These are phyloP conservation scores for Bellardia pandia DNA, from an alignment of 2,888 invertebrate genomes.

Conservation along the genomic window DNA sequence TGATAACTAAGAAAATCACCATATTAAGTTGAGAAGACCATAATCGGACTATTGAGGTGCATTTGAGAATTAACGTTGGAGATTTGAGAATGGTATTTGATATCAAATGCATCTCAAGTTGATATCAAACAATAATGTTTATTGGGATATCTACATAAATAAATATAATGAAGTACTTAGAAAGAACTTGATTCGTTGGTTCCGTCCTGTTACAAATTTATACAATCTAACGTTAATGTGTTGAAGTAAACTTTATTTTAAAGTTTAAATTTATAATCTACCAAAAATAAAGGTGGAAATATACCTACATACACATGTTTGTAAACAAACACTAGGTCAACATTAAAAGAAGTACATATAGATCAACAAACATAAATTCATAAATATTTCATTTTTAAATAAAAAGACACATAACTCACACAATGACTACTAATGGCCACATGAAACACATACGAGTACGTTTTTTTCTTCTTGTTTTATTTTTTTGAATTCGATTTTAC, in stretches of 20 bases:
- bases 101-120: too few relatives aligned
- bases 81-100: too few relatives aligned
- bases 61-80: too few relatives aligned
- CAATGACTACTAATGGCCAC: slow-evolving; percentile 28
- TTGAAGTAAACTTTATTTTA: neutral
- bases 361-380: neutral
- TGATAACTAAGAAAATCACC: too few relatives aligned
- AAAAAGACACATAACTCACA: slow-evolving; percentile 34
- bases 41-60: too few relatives aligned
- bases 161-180: too few relatives aligned
- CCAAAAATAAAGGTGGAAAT: neutral
- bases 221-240: too few relatives aligned
- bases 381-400: neutral
- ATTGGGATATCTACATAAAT: too few relatives aligned
- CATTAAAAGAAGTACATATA: neutral
- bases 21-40: too few relatives aligned
- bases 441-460: neutral
- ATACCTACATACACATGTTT: neutral
- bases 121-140: too few relatives aligned
- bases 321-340: neutral
- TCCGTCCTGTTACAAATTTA: too few relatives aligned
- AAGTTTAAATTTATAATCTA: neutral
- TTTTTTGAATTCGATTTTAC: slow-evolving; percentile 51
- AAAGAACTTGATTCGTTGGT: too few relatives aligned
- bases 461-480: slow-evolving; percentile 10